phyloP scores from a whole-genome alignment of 2,113 vertebrate species.

The Crocuta crocuta region DNA sequence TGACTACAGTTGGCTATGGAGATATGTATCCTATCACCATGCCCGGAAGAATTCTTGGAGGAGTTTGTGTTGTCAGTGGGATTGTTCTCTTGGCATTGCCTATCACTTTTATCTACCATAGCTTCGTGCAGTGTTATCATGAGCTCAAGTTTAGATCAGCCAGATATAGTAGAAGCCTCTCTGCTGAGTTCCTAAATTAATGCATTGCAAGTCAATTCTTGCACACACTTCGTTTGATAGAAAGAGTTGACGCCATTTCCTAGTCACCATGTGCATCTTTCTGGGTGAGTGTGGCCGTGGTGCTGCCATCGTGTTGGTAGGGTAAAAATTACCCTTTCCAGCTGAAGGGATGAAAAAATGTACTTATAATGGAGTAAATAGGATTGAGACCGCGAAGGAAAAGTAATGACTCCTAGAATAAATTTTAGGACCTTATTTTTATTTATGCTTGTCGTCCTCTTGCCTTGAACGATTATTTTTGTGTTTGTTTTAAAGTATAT shows the following conservation, averaged over 20 bases:
- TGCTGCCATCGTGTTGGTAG: constrained; percentile 68
- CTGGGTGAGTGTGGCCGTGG: constrained; percentile 72
- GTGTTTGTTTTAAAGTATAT: constrained; percentile 66
- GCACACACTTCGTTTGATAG: constrained; percentile 72
- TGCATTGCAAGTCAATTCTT: constrained; percentile 71
- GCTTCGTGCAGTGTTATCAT: constrained; percentile 99
- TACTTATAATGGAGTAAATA: constrained; percentile 70
- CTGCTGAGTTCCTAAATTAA: constrained; percentile 93
- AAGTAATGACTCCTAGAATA: constrained; percentile 40
- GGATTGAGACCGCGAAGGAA: constrained; percentile 71
- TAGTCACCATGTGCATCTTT: constrained; percentile 69
- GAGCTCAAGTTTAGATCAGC: constrained; percentile 97
- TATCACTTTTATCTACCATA: constrained; percentile 99
- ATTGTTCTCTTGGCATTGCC: constrained; percentile 98
- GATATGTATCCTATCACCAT: constrained; percentile 98
- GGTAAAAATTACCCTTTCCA: constrained; percentile 78
- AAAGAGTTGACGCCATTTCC: constrained; percentile 69
- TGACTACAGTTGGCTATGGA: constrained; percentile 99
- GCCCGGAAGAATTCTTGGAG: constrained; percentile 97
- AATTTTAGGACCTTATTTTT: constrained; percentile 57
- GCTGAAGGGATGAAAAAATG: constrained; percentile 75
- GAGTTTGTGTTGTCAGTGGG: constrained; percentile 98
- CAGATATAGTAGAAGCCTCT: constrained; percentile 93
- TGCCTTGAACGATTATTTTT: constrained; percentile 74
- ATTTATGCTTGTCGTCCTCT: constrained; percentile 65